Evolutionary conservation across 2,888 invertebrate genomes (phyloP), one percentile per base, ranked within the genome.

Genomic region (Plebejus melissa): DNA sequence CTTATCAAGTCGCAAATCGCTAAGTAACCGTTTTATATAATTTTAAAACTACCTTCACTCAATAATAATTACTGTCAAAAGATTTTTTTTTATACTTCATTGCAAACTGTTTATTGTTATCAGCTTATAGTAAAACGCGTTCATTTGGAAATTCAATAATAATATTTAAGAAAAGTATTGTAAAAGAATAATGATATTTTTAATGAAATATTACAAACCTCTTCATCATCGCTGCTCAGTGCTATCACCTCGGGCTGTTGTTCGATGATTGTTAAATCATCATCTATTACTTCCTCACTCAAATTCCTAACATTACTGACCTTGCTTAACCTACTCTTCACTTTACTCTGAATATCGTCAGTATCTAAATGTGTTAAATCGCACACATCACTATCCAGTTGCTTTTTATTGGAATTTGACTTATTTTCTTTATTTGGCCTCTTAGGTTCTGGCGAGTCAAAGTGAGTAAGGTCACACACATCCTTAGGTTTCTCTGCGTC

Each of bases 151-250:
- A 46, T 38, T 5, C 7, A 58, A n/a, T n/a, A 22, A 57, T 57
- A 57, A 46, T 46, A 46, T 46, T 46, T 46, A 13, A 16, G 54
- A 54, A 16, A 54, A 16, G 22, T 46, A 46, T 9, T 46, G 9
- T 46, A 46, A 46, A 41, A 22, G 60, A 11, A 28, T 28, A 60
- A 28, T 9, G 1, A 28, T 60, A 60, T 16, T 32, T 65, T 65
- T 13, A 13, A 65, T 4, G 5, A 65, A 32, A 65, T 5, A 32
- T 9, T 16, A 78, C 86, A 85, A 78, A 90, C 90, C 83, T 85
- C 85, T 5, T 93, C 93, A 41, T 93, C 93, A 78, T 93, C 93
- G 75, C 94, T 94, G 84, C 93, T 94, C 16, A 93, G 81, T 9
- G 89, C 88, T 54, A 94, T 91, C 13, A 94, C 84, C 80, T 91